Conservation (phyloP, 2,888 invertebrate genomes). For the Eupithecia centaureata region DNA sequence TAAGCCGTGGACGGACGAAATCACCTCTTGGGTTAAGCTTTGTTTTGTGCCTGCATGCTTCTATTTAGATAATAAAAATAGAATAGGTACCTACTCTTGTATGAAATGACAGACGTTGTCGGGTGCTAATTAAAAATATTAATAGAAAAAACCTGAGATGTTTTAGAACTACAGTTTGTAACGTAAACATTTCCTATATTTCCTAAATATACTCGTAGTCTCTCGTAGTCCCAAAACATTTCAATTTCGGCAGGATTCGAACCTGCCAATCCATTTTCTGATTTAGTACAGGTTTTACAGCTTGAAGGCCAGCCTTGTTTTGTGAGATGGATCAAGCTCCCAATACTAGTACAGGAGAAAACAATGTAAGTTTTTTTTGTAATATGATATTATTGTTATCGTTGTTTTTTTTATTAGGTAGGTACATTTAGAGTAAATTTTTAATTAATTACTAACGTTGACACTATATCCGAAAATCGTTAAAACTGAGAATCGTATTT, state of each 20-base stretch:
- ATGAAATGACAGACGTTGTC: slow-evolving; percentile 3
- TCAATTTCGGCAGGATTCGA: slow-evolving; percentile 1
- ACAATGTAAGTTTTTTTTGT: not conserved
- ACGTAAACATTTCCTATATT: slow-evolving; percentile 3
- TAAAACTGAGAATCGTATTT: not conserved
- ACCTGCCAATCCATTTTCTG: not conserved
- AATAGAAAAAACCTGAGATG: slow-evolving; percentile 1
- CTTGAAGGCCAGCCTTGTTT: not conserved
- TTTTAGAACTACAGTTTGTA: slow-evolving; percentile 3
- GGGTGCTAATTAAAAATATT: slow-evolving; percentile 2
- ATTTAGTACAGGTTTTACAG: not conserved
- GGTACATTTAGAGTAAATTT: not conserved
- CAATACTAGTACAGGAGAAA: slow-evolving; percentile 2
- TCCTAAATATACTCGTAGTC: not conserved
- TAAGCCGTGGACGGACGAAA: no score
- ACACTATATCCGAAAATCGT: not conserved
- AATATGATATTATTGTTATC: not conserved
- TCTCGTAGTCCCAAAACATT: not conserved
- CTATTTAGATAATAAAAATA: no score
- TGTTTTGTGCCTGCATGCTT: no score
- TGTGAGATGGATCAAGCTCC: slow-evolving; percentile 4
- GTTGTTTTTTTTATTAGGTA: not conserved
- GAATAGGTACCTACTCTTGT: no score
- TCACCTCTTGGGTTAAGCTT: no score
- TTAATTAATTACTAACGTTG: slow-evolving; percentile 6